Evolutionary conservation across 2,113 vertebrate genomes (phyloP).

Genomic region (Oostethus manadensis): DNA sequence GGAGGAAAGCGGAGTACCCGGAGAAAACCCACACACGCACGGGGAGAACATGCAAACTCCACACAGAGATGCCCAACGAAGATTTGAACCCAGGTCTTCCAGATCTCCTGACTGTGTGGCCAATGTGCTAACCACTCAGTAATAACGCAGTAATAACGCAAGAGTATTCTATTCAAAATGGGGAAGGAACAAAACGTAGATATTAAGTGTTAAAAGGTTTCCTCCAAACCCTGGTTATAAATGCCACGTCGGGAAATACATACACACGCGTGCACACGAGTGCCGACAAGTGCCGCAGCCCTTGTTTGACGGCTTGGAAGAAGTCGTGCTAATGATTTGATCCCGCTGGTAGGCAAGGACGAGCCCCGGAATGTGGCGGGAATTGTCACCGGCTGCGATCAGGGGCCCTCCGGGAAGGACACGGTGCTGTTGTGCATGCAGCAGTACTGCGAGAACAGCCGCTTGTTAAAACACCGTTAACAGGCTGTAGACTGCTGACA

Average conservation of each 20-base stretch:
- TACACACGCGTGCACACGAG: neutral
- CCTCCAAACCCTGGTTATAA: neutral
- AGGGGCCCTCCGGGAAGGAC: slow-evolving; percentile 33
- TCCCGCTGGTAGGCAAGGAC: slow-evolving; percentile 24
- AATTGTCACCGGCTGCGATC: slow-evolving; percentile 10
- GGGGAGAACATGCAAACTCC: no score
- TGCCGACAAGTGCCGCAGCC: slow-evolving; percentile 15
- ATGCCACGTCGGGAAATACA: neutral
- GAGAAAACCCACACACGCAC: no score
- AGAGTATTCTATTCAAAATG: slow-evolving; percentile 1
- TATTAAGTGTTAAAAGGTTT: no score
- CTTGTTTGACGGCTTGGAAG: slow-evolving; percentile 33
- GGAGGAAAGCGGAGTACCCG: no score
- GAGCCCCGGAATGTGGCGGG: slow-evolving; percentile 24
- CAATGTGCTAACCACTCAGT: no score
- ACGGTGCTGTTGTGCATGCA: slow-evolving; percentile 4
- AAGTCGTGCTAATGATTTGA: slow-evolving; percentile 40
- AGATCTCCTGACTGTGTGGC: no score
- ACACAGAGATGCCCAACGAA: no score
- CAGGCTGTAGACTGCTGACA: slow-evolving; percentile 28
- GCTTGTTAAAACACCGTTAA: slow-evolving; percentile 33
- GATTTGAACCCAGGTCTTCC: no score
- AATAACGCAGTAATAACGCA: no score
- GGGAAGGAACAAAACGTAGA: slow-evolving; percentile 7
- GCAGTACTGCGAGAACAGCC: slow-evolving; percentile 7